Conservation (phyloP, 2,113 vertebrate genomes). For the Gopherus evgoodei region DNA sequence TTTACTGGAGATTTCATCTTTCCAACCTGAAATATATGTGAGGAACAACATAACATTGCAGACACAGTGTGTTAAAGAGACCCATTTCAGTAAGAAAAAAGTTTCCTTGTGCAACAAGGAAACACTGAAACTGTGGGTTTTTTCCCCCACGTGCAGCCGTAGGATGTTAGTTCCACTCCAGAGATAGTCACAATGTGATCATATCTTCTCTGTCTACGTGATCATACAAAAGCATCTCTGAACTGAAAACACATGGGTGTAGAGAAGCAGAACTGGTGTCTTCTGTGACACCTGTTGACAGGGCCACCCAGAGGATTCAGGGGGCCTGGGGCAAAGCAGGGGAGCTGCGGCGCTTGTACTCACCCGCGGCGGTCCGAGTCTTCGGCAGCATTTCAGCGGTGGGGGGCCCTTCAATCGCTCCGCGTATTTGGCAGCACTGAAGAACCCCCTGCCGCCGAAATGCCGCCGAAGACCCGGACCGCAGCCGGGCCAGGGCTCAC, state of each 20-base stretch:
- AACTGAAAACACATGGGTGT: not conserved
- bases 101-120: not conserved
- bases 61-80: not conserved
- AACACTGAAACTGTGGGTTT: not conserved
- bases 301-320: too few species aligned
- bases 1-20: not conserved
- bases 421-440: too few species aligned
- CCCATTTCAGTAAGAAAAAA: not conserved
- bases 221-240: not conserved
- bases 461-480: too few species aligned
- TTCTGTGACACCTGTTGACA: not conserved
- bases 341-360: too few species aligned
- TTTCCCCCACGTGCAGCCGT: not conserved
- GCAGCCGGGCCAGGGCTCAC: too few species aligned
- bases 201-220: not conserved
- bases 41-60: not conserved
- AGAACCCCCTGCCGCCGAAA: too few species aligned
- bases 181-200: not conserved
- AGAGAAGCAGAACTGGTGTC: not conserved
- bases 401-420: too few species aligned
- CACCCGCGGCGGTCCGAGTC: too few species aligned
- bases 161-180: not conserved
- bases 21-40: not conserved
- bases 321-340: too few species aligned
- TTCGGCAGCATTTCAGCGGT: too few species aligned